A percentile compares a stretch with the other conserved stretches of the same genome.
These are phyloP conservation scores for Pristionchus fissidentatus DNA, from an alignment of 2,888 invertebrate genomes.

Conservation along the genomic window DNA sequence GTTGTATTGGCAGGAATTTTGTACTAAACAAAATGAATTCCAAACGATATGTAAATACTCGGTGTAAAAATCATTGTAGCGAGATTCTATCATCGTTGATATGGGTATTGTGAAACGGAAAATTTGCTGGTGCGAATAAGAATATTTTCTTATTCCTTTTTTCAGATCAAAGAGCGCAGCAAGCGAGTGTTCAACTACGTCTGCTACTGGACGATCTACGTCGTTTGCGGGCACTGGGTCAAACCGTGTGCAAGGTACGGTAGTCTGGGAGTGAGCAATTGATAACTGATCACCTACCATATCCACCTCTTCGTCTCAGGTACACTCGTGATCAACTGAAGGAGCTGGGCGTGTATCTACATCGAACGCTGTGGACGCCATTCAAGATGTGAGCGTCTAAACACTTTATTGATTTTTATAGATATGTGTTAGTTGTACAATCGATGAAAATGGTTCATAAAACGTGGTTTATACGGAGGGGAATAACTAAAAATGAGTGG, in stretches of 20 bases:
- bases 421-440: neutral
- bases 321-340: conserved; percentile 53
- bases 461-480: neutral
- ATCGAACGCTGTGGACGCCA: conserved; percentile 54
- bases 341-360: conserved; percentile 50
- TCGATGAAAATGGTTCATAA: neutral
- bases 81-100: neutral
- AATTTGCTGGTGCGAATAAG: neutral
- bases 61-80: neutral
- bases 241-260: conserved; percentile 50
- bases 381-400: conserved; percentile 49
- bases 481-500: neutral
- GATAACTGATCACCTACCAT: neutral
- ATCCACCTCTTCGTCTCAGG: conserved; percentile 44
- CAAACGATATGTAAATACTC: neutral
- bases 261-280: neutral
- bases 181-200: conserved; percentile 58
- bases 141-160: too few relatives aligned
- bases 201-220: conserved; percentile 62
- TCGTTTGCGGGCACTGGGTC: conserved; percentile 64
- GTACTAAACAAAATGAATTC: neutral
- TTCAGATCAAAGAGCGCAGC: conserved; percentile 58
- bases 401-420: neutral
- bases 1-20: too few relatives aligned
- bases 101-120: neutral